Evolutionary conservation across 1,140 invertebrate genomes (phyloP).

Genomic region (Colletes gigas): DNA sequence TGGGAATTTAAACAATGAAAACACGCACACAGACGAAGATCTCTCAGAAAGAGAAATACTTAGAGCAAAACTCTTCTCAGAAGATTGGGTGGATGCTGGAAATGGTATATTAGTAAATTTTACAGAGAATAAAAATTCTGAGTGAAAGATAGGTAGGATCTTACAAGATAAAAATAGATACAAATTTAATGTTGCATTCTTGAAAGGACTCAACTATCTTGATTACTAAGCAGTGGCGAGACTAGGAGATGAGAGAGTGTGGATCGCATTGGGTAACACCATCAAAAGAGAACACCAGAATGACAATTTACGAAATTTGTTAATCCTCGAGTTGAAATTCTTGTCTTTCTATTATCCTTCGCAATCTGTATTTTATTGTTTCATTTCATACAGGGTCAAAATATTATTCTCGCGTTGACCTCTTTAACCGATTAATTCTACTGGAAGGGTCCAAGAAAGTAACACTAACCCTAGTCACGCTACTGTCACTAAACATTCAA

Average conservation of each 20-base stretch:
- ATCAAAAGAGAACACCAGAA: no score
- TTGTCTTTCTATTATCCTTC: no score
- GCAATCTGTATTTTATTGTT: no score
- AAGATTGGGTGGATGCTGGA: slow-evolving; percentile 74
- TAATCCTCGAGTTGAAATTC: no score
- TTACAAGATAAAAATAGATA: background rate
- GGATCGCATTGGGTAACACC: no score
- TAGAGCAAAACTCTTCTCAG: slow-evolving; percentile 73
- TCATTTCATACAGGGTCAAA: no score
- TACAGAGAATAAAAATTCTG: slow-evolving; percentile 61
- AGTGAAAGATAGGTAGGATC: background rate
- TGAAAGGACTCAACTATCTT: background rate
- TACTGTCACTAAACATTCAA: background rate
- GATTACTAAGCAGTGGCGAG: background rate
- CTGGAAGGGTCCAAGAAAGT: no score
- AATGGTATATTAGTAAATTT: slow-evolving; percentile 77
- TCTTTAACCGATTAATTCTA: no score
- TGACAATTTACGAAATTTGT: no score
- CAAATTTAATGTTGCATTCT: background rate
- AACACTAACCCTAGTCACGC: no score
- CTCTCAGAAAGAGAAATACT: slow-evolving; percentile 63
- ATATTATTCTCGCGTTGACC: no score
- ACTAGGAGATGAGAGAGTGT: no score
- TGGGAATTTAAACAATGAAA: slow-evolving; percentile 46
- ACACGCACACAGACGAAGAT: slow-evolving; percentile 33